phyloP scores from a whole-genome alignment of 2,888 invertebrate genomes.

The Eupithecia dodoneata region DNA sequence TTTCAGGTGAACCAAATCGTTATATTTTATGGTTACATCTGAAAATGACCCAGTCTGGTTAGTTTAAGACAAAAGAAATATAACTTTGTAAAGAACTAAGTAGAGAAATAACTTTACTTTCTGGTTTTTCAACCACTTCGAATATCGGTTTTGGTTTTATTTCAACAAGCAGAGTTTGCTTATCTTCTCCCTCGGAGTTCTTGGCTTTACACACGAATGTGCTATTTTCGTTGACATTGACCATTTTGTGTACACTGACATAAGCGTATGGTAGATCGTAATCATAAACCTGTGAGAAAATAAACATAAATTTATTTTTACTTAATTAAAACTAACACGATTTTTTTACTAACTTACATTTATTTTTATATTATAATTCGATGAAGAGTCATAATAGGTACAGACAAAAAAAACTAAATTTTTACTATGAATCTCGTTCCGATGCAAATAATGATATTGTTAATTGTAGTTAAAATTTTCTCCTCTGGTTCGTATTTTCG shows the following conservation, averaged over 20 bases:
- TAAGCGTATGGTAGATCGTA: conserved; percentile 21
- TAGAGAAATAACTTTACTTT: conserved; percentile 7
- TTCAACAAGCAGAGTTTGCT: conserved; percentile 15
- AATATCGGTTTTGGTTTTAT: conserved; percentile 3
- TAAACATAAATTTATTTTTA: not conserved
- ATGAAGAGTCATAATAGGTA: too few species aligned
- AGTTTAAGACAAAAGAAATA: not conserved
- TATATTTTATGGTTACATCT: conserved; percentile 18
- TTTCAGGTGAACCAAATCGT: not conserved
- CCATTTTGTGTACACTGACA: conserved; percentile 22
- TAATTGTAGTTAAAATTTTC: too few species aligned
- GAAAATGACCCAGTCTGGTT: not conserved
- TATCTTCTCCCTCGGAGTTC: conserved; percentile 14
- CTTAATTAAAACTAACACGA: too few species aligned
- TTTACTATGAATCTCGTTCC: too few species aligned
- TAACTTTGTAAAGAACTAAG: not conserved
- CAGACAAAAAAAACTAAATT: too few species aligned
- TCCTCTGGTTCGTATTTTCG: too few species aligned
- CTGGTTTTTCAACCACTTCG: conserved; percentile 7
- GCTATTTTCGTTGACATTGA: conserved; percentile 11
- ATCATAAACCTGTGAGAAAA: conserved; percentile 10
- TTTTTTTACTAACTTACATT: too few species aligned
- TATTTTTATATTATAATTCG: too few species aligned
- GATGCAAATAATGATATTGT: too few species aligned
- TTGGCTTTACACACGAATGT: conserved; percentile 19